Evolutionary conservation across 1,140 invertebrate genomes (phyloP), one percentile per base, ranked within the genome.

Genomic region (Conus betulinus): DNA sequence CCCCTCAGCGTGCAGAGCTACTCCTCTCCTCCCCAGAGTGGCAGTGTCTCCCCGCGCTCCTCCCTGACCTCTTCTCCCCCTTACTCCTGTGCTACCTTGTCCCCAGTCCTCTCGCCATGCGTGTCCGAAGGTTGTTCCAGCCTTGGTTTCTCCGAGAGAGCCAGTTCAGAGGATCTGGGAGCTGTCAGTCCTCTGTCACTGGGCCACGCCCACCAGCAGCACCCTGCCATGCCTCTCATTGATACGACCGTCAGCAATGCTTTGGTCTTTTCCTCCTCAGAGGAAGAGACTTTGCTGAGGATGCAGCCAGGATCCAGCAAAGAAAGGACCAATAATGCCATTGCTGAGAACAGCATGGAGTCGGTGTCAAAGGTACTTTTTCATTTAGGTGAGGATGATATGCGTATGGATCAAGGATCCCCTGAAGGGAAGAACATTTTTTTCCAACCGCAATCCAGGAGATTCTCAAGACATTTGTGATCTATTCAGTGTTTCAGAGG

Each of bases 1-100:
- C 91, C 91, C 57, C 55, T 92, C 4, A 91, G 90, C 53, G 87
- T 85, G 39, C 81, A 76, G 52, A 91, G 89, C 25, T 91, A 91
- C 76, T 85, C 85, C 55, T 89, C 88, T 85, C 90, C 82, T n/a
- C 87, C 71, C 6, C 60, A 53, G 15, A 63, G 81, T 63, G 60
- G 84, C 84, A 13, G 84, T 88, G 5, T 83, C 63, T 53, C 90
- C 74, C 88, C 88, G 55, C 10, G 79, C 84, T 76, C 82, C 87
- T 52, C 57, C 55, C 20, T 57, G 53, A 20, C 60, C 51, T 53
- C 82, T 27, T 83, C 82, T 71, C 79, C 81, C n/a, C 67, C 57
- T 60, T 60, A 76, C 23, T 57, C 57, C 67, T 52, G 83, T 52
- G 39, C 79, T 63, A 76, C 85, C n/a, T 52, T 84, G 27, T 82